These are phyloP conservation scores for Drosophila bunnanda DNA, from an alignment of 2,888 invertebrate species.

Conservation along the genomic window DNA sequence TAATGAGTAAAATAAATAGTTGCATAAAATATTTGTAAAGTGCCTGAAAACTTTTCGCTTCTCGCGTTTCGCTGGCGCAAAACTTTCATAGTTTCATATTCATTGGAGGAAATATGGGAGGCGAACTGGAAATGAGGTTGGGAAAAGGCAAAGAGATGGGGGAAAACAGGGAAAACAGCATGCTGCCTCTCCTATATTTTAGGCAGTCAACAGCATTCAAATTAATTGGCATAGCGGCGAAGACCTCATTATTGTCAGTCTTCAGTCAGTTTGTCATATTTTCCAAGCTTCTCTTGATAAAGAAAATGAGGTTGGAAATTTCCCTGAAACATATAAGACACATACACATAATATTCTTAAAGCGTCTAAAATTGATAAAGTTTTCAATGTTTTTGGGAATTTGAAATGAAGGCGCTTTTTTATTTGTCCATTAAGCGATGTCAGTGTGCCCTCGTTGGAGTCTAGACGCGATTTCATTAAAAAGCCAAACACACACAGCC, in stretches of 20 bases:
- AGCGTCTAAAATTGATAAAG: not conserved
- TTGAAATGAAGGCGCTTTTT: conserved; percentile 14
- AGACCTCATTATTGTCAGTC: conserved; percentile 9
- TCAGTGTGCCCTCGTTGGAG: conserved; percentile 27
- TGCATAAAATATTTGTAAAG: conserved; percentile 63
- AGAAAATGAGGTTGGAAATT: too few relatives aligned
- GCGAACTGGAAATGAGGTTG: not conserved
- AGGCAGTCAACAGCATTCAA: conserved; percentile 50
- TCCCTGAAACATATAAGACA: too few relatives aligned
- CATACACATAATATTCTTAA: not conserved
- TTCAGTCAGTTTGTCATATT: conserved; percentile 1
- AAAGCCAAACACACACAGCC: conserved; percentile 30
- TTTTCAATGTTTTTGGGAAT: not conserved
- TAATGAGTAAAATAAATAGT: conserved; percentile 63
- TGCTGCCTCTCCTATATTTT: conserved; percentile 5
- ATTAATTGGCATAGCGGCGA: conserved; percentile 52
- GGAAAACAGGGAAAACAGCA: not conserved
- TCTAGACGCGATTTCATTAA: conserved; percentile 57
- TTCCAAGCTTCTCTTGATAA: not conserved
- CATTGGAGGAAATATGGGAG: conserved; percentile 34
- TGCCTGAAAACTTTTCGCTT: conserved; percentile 55
- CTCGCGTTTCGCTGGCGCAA: conserved; percentile 32
- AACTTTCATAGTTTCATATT: conserved; percentile 62
- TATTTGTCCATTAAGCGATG: conserved; percentile 44
- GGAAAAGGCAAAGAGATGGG: not conserved